Evolutionary conservation across 1,140 invertebrate species (phyloP), one percentile per base, ranked within the genome.

Genomic region (Probaryconus sp.): DNA sequence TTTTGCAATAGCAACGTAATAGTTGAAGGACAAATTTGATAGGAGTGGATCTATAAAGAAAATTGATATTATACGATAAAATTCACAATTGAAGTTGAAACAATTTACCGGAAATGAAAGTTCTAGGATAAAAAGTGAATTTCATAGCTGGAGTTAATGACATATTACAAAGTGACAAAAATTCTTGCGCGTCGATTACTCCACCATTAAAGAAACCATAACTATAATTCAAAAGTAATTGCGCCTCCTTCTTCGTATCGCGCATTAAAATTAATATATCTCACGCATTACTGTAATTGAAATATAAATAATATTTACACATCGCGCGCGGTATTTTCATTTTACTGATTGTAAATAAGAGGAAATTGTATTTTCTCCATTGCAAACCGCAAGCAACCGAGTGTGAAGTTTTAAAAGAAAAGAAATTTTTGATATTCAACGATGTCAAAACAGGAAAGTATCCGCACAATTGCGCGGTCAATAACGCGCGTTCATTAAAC

Each of bases 351-450:
- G 14, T 31, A 31, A 45, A 50, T 21, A 50, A 26, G 28, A 51
- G 45, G 43, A 50, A 51, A 63, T 63, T 51, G 35, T 38, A 38
- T 63, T 63, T 63, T 63, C n/a, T 63, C 37, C 38, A 42, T 51
- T 5, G 24, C 35, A 28, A 38, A n/a, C n/a, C 11, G 47, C 20
- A 40, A 5, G 21, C 45, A 47, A 9, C 17, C 17, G 42, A 45
- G 5, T 45, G 28, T 45, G 40, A 55, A 33, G 35, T 11, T 18
- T 7, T 9, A 55, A 21, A 42, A 55, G 50, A 58, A 45, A 43
- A 50, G 45, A 48, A 42, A 43, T 43, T 56, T 42, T 53, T 55
- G 24, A 43, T 43, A 43, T 56, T 56, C 38, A n/a, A n/a, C 5
- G 38, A 33, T 56, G 53, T 43, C 35, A 35, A 45, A 35, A 58